phyloP scores from a whole-genome alignment of 1,140 invertebrate genomes.

The Sycophila sp. region DNA sequence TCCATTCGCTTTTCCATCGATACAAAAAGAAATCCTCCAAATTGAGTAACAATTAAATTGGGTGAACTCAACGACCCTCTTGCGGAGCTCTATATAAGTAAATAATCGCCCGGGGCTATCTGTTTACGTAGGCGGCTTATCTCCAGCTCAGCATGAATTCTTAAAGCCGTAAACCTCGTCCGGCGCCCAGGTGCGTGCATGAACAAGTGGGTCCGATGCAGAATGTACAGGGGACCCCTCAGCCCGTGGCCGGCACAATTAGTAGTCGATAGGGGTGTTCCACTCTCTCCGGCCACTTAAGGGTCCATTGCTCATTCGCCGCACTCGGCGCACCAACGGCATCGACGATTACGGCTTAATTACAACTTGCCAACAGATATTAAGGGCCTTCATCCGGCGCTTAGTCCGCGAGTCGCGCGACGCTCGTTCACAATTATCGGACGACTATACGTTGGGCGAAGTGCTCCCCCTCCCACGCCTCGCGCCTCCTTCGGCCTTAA shows the following conservation, averaged over 20 bases:
- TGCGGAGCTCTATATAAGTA: no score
- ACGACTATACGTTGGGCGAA: background rate
- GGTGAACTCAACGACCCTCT: no score
- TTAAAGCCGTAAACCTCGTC: no score
- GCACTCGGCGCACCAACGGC: background rate
- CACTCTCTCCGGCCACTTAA: background rate
- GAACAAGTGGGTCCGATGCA: no score
- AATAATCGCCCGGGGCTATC: no score
- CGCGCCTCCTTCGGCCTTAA: background rate
- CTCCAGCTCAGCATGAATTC: constrained; percentile 6
- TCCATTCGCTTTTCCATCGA: no score
- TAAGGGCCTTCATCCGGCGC: background rate
- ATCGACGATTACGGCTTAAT: constrained; percentile 22
- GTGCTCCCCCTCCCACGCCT: no score
- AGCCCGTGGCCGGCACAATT: background rate
- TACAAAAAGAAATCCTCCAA: no score
- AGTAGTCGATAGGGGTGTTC: constrained; percentile 3
- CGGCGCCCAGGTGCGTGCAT: constrained; percentile 6
- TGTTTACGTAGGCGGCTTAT: no score
- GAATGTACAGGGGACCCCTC: no score
- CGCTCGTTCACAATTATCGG: background rate
- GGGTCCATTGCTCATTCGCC: background rate
- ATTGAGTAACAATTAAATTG: no score
- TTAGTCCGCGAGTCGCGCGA: background rate
- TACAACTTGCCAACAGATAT: constrained; percentile 13